Percentiles rank a stretch among this genome's conserved stretches.
phyloP scores from a whole-genome alignment of 2,888 invertebrate species.

The Glaucopsyche alexis region DNA sequence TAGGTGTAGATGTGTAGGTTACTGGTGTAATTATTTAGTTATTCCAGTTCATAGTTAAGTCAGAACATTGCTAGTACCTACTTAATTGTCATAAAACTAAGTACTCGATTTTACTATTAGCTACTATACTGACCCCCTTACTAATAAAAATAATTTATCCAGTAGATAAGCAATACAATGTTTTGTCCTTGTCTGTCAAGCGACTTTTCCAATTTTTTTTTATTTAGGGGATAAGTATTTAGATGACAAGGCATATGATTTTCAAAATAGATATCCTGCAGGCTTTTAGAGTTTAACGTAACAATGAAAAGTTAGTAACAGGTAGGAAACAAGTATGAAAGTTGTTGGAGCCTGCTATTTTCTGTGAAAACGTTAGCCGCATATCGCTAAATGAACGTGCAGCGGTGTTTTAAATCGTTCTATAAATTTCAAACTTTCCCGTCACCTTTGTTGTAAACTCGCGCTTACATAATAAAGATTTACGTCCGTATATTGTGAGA shows the following conservation, averaged over 20 bases:
- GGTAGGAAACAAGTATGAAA: conserved; percentile 8
- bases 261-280: background rate
- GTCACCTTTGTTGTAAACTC: conserved; percentile 16
- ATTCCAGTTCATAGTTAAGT: no score
- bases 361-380: conserved; percentile 7
- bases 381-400: conserved; percentile 10
- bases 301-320: conserved; percentile 10
- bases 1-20: no score
- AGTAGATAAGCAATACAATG: no score
- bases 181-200: no score
- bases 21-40: no score
- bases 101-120: no score
- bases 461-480: conserved; percentile 11
- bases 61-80: no score
- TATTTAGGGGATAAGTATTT: no score
- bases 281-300: background rate
- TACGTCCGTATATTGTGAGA: background rate
- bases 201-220: no score
- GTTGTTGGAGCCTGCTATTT: background rate
- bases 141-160: no score
- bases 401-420: conserved; percentile 20
- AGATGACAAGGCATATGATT: background rate
- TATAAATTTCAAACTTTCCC: conserved; percentile 23
- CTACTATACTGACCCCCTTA: no score
- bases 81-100: no score